Conservation (phyloP, 1,140 invertebrate genomes). For the Leptinotarsa lineolata region DNA sequence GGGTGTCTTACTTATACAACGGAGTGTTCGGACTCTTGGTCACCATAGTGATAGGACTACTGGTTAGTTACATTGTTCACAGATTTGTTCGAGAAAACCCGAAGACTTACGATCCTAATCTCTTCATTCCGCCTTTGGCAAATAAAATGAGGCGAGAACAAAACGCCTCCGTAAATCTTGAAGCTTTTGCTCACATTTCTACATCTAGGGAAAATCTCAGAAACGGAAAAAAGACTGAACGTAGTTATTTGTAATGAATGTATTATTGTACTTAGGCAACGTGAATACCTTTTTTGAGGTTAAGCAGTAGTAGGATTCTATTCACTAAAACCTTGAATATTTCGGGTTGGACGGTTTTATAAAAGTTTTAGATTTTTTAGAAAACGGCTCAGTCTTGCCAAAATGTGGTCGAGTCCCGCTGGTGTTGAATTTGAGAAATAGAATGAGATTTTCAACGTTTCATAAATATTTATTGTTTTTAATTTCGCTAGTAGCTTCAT, state of each 20-base stretch:
- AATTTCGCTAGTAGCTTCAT: no score
- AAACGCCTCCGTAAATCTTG: slow-evolving; percentile 30
- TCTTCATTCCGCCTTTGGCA: slow-evolving; percentile 69
- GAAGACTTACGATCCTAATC: slow-evolving; percentile 60
- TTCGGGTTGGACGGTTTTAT: no score
- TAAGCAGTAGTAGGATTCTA: no score
- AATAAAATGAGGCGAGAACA: slow-evolving; percentile 54
- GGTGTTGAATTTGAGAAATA: no score
- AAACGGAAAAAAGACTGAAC: slow-evolving; percentile 23
- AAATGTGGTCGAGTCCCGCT: no score
- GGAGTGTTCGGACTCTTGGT: slow-evolving; percentile 70
- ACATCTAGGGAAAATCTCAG: slow-evolving; percentile 18
- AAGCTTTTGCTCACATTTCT: not conserved
- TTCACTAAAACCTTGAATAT: no score
- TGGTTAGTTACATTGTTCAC: slow-evolving; percentile 60
- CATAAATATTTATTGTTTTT: no score
- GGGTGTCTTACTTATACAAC: slow-evolving; percentile 89
- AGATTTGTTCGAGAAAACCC: slow-evolving; percentile 43
- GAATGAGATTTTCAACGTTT: no score
- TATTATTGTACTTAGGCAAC: not conserved
- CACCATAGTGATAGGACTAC: slow-evolving; percentile 69
- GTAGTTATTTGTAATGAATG: slow-evolving; percentile 19
- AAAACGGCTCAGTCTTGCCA: no score
- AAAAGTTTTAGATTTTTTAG: no score
- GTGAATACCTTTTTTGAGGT: not conserved